Conservation (phyloP, 2,797 vertebrate genomes). For the Glyptemys insculpta region DNA sequence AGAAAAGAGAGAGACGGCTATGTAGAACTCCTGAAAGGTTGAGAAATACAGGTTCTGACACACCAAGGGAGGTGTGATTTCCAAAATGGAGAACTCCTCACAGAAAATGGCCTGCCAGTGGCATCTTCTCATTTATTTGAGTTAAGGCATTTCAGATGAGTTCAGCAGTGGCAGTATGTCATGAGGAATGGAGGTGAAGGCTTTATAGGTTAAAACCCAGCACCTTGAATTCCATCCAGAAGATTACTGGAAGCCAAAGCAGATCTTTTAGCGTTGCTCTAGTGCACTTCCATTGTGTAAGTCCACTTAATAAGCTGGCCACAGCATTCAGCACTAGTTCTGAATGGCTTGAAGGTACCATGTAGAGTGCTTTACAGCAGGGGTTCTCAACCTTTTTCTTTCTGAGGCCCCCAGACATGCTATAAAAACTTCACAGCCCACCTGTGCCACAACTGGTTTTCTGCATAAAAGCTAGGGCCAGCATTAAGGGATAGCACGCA, state of each 20-base stretch:
- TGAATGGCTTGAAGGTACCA: neutral
- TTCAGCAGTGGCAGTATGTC: neutral
- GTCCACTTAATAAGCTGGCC: neutral
- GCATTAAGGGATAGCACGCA: too few relatives aligned
- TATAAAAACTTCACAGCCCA: too few relatives aligned
- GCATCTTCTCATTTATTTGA: neutral
- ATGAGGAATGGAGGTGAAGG: neutral
- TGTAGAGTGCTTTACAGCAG: neutral
- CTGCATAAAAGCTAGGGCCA: too few relatives aligned
- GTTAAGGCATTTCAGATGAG: neutral
- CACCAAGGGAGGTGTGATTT: neutral
- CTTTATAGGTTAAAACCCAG: neutral
- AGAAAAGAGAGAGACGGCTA: too few relatives aligned
- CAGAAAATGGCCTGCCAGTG: neutral
- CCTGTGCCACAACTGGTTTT: too few relatives aligned
- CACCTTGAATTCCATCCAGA: neutral
- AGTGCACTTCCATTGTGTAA: neutral
- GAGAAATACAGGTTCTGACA: neutral
- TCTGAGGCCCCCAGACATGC: too few relatives aligned
- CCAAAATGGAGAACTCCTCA: neutral
- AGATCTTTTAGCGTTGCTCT: neutral
- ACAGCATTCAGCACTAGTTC: neutral
- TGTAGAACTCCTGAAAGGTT: too few relatives aligned
- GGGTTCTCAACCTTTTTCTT: too few relatives aligned
- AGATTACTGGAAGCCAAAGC: neutral